Conservation (phyloP, 2,113 vertebrate species). For the Hydropotes inermis region DNA sequence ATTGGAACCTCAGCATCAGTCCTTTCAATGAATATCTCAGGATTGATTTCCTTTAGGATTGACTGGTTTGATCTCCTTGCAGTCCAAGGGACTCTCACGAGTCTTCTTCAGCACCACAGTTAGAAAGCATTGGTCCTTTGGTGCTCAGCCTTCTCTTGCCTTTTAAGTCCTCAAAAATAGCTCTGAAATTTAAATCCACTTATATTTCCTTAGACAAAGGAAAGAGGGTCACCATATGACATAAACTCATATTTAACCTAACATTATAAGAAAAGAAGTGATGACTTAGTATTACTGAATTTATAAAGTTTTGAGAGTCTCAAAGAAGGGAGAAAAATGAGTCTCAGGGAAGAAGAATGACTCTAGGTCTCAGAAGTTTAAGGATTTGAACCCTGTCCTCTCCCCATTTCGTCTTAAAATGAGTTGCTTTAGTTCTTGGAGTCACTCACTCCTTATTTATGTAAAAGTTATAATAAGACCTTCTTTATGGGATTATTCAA, state of each 20-base stretch:
- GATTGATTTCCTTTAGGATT: neutral
- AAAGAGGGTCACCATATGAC: neutral
- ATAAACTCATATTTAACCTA: neutral
- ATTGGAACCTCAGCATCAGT: neutral
- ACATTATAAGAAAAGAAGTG: neutral
- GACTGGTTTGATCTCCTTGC: neutral
- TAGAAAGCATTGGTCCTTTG: neutral
- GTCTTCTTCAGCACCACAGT: neutral
- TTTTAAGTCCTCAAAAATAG: neutral
- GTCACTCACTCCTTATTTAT: neutral
- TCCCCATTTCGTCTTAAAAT: accelerated
- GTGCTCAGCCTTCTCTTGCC: neutral
- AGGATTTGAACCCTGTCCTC: neutral
- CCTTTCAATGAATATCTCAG: neutral
- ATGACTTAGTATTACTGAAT: neutral
- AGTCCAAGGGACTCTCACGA: neutral
- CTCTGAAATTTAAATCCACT: neutral
- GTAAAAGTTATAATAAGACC: neutral
- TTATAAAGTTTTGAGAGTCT: too few relatives aligned
- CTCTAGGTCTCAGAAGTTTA: neutral
- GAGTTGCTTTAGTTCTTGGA: neutral
- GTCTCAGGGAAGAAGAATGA: neutral
- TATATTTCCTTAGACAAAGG: neutral
- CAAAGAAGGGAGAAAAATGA: neutral
- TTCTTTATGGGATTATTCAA: neutral